These are phyloP conservation scores for Yponomeuta cagnagella DNA, from an alignment of 2,888 invertebrate genomes.

Conservation along the genomic window DNA sequence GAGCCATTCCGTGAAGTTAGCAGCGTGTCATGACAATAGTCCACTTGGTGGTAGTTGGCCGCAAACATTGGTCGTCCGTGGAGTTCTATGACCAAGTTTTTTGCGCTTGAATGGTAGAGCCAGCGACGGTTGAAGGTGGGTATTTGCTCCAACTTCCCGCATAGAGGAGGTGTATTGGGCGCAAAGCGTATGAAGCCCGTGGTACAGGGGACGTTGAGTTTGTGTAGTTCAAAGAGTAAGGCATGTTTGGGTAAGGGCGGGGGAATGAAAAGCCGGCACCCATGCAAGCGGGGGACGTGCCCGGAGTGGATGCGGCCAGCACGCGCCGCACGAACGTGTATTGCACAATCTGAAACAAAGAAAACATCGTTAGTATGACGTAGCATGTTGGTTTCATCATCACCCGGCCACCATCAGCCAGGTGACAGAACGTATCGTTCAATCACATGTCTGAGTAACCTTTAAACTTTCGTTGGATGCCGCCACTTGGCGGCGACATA, in stretches of 20 bases:
- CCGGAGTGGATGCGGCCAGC: conserved; percentile 69
- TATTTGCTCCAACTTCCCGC: conserved; percentile 84
- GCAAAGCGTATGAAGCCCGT: conserved; percentile 77
- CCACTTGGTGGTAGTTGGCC: conserved; percentile 80
- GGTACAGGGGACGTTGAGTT: conserved; percentile 82
- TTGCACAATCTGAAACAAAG: conserved; percentile 77
- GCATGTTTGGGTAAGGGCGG: conserved; percentile 63
- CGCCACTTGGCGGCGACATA: too few relatives aligned
- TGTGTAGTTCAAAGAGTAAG: conserved; percentile 78
- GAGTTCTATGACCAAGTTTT: conserved; percentile 71
- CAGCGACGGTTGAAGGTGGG: conserved; percentile 71
- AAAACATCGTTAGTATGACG: conserved; percentile 13
- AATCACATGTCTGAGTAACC: too few relatives aligned
- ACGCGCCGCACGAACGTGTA: conserved; percentile 60
- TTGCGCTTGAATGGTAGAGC: conserved; percentile 72
- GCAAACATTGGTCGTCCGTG: conserved; percentile 81
- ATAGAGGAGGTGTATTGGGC: conserved; percentile 69
- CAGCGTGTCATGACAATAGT: conserved; percentile 83
- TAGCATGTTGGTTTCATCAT: neutral
- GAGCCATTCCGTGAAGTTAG: conserved; percentile 79
- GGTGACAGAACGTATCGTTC: neutral
- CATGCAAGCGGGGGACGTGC: conserved; percentile 66
- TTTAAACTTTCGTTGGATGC: too few relatives aligned
- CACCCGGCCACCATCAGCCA: too few relatives aligned
- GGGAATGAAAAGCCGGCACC: conserved; percentile 76